Base-by-base conservation (phyloP, 2,113 vertebrate genomes). In the Salvelinus fontinalis region DNA sequence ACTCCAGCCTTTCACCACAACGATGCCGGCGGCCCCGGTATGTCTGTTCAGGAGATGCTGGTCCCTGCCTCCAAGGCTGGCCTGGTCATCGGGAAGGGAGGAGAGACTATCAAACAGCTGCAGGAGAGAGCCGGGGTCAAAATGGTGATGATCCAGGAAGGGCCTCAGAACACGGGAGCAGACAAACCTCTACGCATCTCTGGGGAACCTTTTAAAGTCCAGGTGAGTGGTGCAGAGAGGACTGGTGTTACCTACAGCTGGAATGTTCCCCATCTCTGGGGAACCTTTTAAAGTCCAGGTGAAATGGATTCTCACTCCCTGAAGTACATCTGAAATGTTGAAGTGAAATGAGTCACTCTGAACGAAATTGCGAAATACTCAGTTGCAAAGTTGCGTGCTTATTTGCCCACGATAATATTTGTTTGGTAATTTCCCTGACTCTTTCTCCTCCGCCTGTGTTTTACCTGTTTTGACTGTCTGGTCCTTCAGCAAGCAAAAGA, bases 101-200 rank as follows among this genome's bases (percentile, higher is more conserved):
- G 98, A 76, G 98, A 99, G 82, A 99, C 98, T 24, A 99, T 99
- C 91, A 99, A 99, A 88, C 97, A 98, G 20, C 93, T 99, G 67
- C 98, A 99, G 98, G 98, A 99, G 73, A 92, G 98, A 60, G 96
- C 97, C 64, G 97, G 97, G 75, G 98, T 99, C 74, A 99, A 99
- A 92, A 99, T 99, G 97, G 97, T 99, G 20, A 99, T 99, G 98
- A 99, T 99, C 91, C 98, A 99, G 82, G 98, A 99, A 70, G 97
- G 98, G 5, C 98, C 98, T 8, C 97, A 99, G 85, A 99, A 99
- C 89, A 99, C 98, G 75, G 98, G 98, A 18, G 95, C 97, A 75
- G 98, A 99, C 90, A 99, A 99, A 83, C 98, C 98, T 29, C 96
- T 99, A 77, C 95, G 98, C 81, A 99, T 99, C 91, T 97, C 97